Percentiles rank a stretch among this genome's conserved stretches.
Conservation (phyloP, 2,888 invertebrate species). For the Agrotis ipsilon region DNA sequence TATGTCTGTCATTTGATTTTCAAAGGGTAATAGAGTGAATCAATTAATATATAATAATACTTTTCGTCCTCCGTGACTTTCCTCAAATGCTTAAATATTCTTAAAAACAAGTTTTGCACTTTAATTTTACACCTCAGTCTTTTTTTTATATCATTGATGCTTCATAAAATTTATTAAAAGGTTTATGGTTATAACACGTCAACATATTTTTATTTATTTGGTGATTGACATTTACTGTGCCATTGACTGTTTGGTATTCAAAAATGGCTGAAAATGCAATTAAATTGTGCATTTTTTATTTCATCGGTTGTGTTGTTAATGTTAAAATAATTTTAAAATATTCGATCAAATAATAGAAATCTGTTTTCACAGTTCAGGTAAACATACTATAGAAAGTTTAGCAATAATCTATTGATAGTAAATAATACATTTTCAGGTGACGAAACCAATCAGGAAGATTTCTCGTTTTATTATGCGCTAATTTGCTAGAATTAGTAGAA, state of each 20-base stretch:
- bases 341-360: background rate
- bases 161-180: conserved; percentile 53
- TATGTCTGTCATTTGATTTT: background rate
- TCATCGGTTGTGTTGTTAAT: background rate
- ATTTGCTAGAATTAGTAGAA: background rate
- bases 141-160: conserved; percentile 26
- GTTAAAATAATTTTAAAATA: background rate
- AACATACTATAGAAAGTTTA: background rate
- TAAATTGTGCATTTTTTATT: conserved; percentile 8
- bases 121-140: conserved; percentile 31
- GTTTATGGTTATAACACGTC: conserved; percentile 55
- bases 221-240: conserved; percentile 34
- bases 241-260: conserved; percentile 22
- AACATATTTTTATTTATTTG: conserved; percentile 49
- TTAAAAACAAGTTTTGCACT: conserved; percentile 40
- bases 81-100: conserved; percentile 25
- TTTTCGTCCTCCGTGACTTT: conserved; percentile 53
- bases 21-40: background rate
- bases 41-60: conserved; percentile 24
- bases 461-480: background rate
- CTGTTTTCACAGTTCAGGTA: background rate
- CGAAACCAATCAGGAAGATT: background rate
- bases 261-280: conserved; percentile 15
- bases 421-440: background rate
- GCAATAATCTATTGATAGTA: background rate